These are phyloP conservation scores for Quadroppia sp. DNA, from an alignment of 2,888 invertebrate genomes.

Conservation along the genomic window DNA sequence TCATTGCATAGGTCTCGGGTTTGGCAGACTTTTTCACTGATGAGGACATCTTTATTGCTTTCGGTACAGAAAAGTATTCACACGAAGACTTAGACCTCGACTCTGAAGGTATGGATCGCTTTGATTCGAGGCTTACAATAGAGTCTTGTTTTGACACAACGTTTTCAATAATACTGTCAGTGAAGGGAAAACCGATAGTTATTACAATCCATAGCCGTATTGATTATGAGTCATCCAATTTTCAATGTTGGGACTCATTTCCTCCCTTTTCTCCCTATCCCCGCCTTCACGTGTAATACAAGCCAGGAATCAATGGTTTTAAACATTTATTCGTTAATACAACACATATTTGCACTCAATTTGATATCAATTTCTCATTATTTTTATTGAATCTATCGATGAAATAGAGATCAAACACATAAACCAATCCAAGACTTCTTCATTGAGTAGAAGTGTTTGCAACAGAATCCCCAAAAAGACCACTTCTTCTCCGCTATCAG, in stretches of 20 bases:
- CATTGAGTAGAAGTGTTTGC: constrained; percentile 7
- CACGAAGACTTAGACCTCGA: constrained; percentile 91
- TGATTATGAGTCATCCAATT: constrained; percentile 35
- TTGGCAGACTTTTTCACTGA: constrained; percentile 78
- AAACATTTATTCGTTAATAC: not conserved
- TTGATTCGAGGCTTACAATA: not conserved
- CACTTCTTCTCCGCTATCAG: constrained; percentile 16
- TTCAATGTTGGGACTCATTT: not conserved
- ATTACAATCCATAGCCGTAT: constrained; percentile 10
- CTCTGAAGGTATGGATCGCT: constrained; percentile 70
- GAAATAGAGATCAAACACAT: constrained; percentile 5
- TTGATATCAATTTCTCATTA: not conserved
- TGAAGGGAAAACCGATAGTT: not conserved
- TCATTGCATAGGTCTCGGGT: constrained; percentile 56
- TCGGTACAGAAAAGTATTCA: constrained; percentile 76
- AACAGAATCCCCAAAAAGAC: constrained; percentile 5
- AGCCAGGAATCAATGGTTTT: not conserved
- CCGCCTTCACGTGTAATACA: not conserved
- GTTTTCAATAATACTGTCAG: constrained; percentile 13
- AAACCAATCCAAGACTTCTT: constrained; percentile 20
- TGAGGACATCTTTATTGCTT: constrained; percentile 91
- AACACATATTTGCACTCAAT: not conserved
- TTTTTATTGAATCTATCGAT: not conserved
- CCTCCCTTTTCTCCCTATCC: not conserved
- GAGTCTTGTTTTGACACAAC: constrained; percentile 17